phyloP scores from a whole-genome alignment of 2,888 invertebrate species.

The Synanthedon tipuliformis region DNA sequence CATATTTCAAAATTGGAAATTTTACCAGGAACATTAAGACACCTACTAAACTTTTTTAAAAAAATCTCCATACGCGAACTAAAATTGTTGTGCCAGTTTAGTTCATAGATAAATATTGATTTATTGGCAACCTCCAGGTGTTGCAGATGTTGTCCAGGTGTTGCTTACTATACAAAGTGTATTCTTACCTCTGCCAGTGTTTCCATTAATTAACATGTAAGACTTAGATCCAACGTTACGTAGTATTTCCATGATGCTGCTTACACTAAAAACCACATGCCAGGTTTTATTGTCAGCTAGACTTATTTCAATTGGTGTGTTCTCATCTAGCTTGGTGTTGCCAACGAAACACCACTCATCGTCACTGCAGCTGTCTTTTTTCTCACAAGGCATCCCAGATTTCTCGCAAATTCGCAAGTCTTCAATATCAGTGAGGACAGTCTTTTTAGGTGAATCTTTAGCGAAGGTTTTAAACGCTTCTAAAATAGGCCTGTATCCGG shows the following conservation, averaged over 20 bases:
- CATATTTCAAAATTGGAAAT: too few species aligned
- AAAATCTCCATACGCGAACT: too few species aligned
- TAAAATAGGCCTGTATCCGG: conserved; percentile 71
- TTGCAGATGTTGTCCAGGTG: too few species aligned
- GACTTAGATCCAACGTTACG: conserved; percentile 34
- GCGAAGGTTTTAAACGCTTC: conserved; percentile 71
- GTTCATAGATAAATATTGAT: too few species aligned
- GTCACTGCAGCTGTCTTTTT: conserved; percentile 4
- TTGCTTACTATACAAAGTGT: neutral
- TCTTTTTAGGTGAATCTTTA: conserved; percentile 2
- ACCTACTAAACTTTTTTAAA: too few species aligned
- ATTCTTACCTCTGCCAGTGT: conserved; percentile 78
- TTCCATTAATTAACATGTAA: conserved; percentile 79
- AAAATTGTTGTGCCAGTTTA: too few species aligned
- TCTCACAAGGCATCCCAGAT: conserved; percentile 8
- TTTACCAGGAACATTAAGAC: too few species aligned
- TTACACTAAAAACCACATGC: conserved; percentile 57
- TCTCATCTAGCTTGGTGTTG: conserved; percentile 7
- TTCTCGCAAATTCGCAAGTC: conserved; percentile 7
- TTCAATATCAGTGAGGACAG: neutral
- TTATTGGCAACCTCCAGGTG: too few species aligned
- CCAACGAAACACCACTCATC: conserved; percentile 27
- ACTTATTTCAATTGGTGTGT: conserved; percentile 20
- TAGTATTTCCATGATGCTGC: conserved; percentile 64
- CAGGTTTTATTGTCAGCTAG: conserved; percentile 54